Evolutionary conservation across 2,888 invertebrate species (phyloP).

Genomic region (Nephrotoma flavescens): DNA sequence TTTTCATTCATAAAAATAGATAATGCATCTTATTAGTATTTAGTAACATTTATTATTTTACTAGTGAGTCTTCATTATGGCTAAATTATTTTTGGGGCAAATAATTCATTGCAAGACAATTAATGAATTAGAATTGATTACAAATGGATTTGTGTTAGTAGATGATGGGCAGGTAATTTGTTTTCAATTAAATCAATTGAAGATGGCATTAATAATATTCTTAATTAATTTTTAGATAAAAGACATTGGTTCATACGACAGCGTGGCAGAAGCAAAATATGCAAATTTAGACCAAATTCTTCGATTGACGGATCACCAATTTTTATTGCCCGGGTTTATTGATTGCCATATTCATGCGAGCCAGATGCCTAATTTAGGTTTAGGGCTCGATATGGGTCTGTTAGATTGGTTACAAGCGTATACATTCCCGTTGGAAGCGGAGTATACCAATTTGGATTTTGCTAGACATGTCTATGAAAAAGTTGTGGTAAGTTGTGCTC

Average conservation of each 20-base stretch:
- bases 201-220: background rate
- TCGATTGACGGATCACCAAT: slow-evolving; percentile 36
- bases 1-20: background rate
- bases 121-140: slow-evolving; percentile 29
- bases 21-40: background rate
- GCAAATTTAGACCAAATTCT: slow-evolving; percentile 8
- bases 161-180: slow-evolving; percentile 39
- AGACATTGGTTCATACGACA: slow-evolving; percentile 17
- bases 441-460: slow-evolving; percentile 51
- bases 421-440: slow-evolving; percentile 70
- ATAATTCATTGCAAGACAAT: slow-evolving; percentile 30
- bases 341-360: slow-evolving; percentile 86
- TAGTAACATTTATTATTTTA: background rate
- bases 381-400: slow-evolving; percentile 64
- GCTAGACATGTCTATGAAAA: slow-evolving; percentile 54
- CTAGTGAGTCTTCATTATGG: background rate
- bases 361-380: slow-evolving; percentile 73
- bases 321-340: slow-evolving; percentile 75
- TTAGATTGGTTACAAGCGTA: slow-evolving; percentile 75
- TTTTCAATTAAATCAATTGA: background rate
- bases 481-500: slow-evolving; percentile 53
- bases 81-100: slow-evolving; percentile 23
- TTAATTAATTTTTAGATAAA: slow-evolving; percentile 28
- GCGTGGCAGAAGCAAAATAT: slow-evolving; percentile 10
- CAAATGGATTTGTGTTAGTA: slow-evolving; percentile 40